Evolutionary conservation across 2,797 vertebrate species (phyloP).

Genomic region (Melanotaenia pygmaea): DNA sequence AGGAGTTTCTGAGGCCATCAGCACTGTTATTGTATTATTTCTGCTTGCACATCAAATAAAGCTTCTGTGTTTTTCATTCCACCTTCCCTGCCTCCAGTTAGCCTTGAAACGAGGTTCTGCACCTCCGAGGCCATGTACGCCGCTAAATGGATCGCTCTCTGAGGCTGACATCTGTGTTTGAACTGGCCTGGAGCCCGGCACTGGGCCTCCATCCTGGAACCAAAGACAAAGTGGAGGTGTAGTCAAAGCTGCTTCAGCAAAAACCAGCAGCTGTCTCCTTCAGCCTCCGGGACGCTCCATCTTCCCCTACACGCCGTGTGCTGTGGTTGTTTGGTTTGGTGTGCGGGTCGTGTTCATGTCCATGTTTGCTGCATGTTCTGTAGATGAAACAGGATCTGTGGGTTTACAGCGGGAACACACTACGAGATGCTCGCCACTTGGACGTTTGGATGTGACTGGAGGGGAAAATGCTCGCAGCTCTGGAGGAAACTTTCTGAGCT

Average conservation of each 20-base stretch:
- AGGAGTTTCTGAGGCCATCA: slow-evolving; percentile 6
- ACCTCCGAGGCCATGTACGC: slow-evolving; percentile 1
- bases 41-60: slow-evolving; percentile 27
- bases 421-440: slow-evolving; percentile 5
- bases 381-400: slow-evolving; percentile 43
- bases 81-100: slow-evolving; percentile 30
- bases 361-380: slow-evolving; percentile 27
- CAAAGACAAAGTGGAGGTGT: slow-evolving; percentile 41
- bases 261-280: slow-evolving; percentile 48
- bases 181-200: slow-evolving; percentile 59
- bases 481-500: too few relatives aligned
- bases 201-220: slow-evolving; percentile 44
- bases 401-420: slow-evolving; percentile 18
- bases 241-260: slow-evolving; percentile 47
- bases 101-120: slow-evolving; percentile 4
- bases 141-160: slow-evolving; percentile 50
- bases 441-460: too few relatives aligned
- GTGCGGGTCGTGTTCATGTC: slow-evolving; percentile 29
- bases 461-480: too few relatives aligned
- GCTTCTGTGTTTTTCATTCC: slow-evolving; percentile 20
- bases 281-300: slow-evolving; percentile 22
- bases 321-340: slow-evolving; percentile 60
- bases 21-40: slow-evolving; percentile 5
- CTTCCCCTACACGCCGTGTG: slow-evolving; percentile 27
- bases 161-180: slow-evolving; percentile 69